Evolutionary conservation across 2,888 invertebrate genomes (phyloP).

Genomic region (Parnassius mnemosyne): DNA sequence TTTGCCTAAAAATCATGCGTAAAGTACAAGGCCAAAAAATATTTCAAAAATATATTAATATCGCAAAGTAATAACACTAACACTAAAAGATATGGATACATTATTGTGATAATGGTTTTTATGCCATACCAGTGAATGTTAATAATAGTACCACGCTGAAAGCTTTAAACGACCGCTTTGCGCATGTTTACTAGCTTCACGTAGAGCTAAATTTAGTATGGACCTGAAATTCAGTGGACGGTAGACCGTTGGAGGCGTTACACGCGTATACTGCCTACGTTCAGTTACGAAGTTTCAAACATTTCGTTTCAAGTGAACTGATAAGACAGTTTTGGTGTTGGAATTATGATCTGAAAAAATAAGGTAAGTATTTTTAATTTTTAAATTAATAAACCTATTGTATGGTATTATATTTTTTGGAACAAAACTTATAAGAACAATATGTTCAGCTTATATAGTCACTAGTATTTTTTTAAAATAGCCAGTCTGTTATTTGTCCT

Average conservation of each 20-base stretch:
- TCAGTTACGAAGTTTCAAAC: slow-evolving; percentile 19
- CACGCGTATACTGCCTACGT: slow-evolving; percentile 5
- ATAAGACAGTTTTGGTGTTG: slow-evolving; percentile 10
- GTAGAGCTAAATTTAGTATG: slow-evolving; percentile 13
- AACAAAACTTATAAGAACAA: no score
- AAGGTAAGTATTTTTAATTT: slow-evolving; percentile 6
- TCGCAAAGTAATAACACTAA: no score
- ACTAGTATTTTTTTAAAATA: no score
- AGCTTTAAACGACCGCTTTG: slow-evolving; percentile 9
- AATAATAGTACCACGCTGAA: slow-evolving; percentile 11
- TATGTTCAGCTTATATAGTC: no score
- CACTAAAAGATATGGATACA: slow-evolving; percentile 5
- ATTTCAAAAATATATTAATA: no score
- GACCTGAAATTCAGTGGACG: slow-evolving; percentile 21
- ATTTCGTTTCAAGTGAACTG: slow-evolving; percentile 21
- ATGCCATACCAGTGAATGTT: slow-evolving; percentile 8
- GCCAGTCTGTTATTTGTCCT: no score
- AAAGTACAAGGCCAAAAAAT: no score
- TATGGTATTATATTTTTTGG: no score
- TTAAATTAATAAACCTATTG: no score
- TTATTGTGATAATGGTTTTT: background rate
- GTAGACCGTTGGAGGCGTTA: slow-evolving; percentile 3
- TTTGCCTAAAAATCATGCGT: no score
- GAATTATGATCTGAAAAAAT: slow-evolving; percentile 23
- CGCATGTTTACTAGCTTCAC: slow-evolving; percentile 24